Base-by-base conservation (phyloP, 2,888 invertebrate genomes). In the Lathronympha strigana region DNA sequence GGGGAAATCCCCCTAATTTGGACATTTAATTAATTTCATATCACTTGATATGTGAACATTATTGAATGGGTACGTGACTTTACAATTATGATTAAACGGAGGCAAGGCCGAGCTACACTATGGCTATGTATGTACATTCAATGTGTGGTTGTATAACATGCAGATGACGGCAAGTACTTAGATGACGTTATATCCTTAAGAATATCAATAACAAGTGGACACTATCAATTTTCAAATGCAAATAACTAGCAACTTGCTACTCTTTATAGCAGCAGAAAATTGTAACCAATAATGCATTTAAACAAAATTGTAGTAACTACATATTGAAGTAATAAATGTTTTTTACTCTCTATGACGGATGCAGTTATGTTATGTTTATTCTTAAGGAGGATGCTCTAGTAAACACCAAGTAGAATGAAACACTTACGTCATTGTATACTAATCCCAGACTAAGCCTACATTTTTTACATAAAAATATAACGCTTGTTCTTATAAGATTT, bases 401-500 rank as follows among this genome's bases (percentile, higher is more conserved):
- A 23, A 31, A 31, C n/a, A 40, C 38, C 38, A 55, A 50, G 33
- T 57, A 31, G 63, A 63, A 57, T 61, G 60, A 47, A 55, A 60
- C 51, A 40, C 53, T 40, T 55, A 51, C 55, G 74, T 74, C 76
- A 75, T 67, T 76, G 75, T 74, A 71, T 72, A 69, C 74, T 75
- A 78, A 64, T 45, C 80, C 80, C 75, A 79, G 69, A 78, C 71
- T 73, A 77, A 72, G 80, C 71, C 81, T 82, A 80, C 80, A 74
- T 77, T 80, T 85, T 84, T 81, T 83, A 86, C 82, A 86, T 80
- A 81, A 83, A 82, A 83, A 82, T 76, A 78, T 85, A 88, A 88
- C 87, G 84, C 76, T 81, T 82, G 78, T 80, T 80, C 79, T 77
- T 84, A 86, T 80, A 84, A 83, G 79, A 82, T 83, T 81, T 74